Base-by-base conservation (phyloP, 2,888 invertebrate species). In the Achlya flavicornis region DNA sequence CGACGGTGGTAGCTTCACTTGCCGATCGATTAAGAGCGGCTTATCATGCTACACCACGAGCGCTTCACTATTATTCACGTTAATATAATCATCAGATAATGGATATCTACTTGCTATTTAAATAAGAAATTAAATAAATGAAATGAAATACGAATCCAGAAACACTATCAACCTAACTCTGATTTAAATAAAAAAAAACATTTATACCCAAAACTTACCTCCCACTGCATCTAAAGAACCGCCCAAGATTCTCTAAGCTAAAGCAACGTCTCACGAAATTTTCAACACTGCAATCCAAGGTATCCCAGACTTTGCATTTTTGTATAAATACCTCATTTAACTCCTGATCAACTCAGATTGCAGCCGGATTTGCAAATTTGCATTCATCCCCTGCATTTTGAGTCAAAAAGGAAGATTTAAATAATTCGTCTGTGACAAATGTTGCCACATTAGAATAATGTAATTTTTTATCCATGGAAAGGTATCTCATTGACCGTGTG, bases 251-350 rank as follows among this genome's bases (percentile, higher is more conserved):
- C 72, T 57, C 66, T 11, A 76, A 78, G 78, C 74, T 66, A 65
- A 63, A 69, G 66, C 53, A 61, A 69, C 61, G 60, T 65, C 70
- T 68, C 65, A 67, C 70, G 73, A 72, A 72, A 80, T 80, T 78
- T 75, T 71, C 71, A 70, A 75, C 72, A 76, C 75, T 72, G 77
- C 72, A 41, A 41, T 41, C 76, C 83, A 85, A 81, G 85, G 74
- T 74, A 77, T 78, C 41, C 41, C 41, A 41, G 41, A 41, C 75
- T 78, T 79, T 84, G 82, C 84, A 85, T 87, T 87, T 86, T 86
- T 89, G 92, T 87, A 92, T 92, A 92, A 92, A 91, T 83, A 83
- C 77, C 86, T 84, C 91, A 88, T 93, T 92, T 90, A 82, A 80
- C 81, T 83, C 76, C 84, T 85, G 87, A 89, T 88, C 87, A 85